Evolutionary conservation across 2,797 vertebrate genomes (phyloP).

Genomic region (Rousettus madagascariensis): DNA sequence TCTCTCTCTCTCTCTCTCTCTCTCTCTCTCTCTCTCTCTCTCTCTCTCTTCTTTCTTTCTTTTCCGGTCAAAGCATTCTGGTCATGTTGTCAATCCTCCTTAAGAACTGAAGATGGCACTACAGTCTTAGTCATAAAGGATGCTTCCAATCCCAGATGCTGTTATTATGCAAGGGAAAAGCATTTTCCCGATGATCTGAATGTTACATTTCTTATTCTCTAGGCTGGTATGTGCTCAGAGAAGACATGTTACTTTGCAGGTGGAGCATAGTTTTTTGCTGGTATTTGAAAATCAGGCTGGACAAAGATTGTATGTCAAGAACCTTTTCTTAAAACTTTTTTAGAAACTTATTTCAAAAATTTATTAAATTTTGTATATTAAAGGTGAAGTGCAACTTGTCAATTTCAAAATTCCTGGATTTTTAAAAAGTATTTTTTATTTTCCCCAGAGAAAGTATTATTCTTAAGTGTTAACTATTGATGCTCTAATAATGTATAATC

Average conservation of each 20-base stretch:
- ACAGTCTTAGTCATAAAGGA: not conserved
- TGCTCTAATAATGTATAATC: not conserved
- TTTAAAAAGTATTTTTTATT: not conserved
- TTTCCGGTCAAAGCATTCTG: not conserved
- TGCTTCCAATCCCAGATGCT: not conserved
- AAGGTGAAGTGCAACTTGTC: not conserved
- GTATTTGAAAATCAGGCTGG: not conserved
- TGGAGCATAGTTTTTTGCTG: not conserved
- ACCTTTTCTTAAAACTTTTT: not conserved
- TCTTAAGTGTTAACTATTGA: not conserved
- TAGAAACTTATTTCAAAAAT: not conserved
- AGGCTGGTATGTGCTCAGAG: not conserved
- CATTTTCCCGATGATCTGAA: not conserved
- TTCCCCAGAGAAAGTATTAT: not conserved
- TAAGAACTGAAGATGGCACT: slow-evolving; percentile 31
- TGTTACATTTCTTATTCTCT: not conserved
- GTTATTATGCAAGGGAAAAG: not conserved
- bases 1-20: no score
- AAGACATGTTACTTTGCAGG: not conserved
- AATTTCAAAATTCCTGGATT: not conserved
- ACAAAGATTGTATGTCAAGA: not conserved
- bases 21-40: no score
- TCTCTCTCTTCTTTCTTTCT: no score
- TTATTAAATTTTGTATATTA: slow-evolving; percentile 20
- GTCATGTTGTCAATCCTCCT: not conserved